phyloP scores from a whole-genome alignment of 2,797 vertebrate genomes.

The Centroberyx gerrardi region DNA sequence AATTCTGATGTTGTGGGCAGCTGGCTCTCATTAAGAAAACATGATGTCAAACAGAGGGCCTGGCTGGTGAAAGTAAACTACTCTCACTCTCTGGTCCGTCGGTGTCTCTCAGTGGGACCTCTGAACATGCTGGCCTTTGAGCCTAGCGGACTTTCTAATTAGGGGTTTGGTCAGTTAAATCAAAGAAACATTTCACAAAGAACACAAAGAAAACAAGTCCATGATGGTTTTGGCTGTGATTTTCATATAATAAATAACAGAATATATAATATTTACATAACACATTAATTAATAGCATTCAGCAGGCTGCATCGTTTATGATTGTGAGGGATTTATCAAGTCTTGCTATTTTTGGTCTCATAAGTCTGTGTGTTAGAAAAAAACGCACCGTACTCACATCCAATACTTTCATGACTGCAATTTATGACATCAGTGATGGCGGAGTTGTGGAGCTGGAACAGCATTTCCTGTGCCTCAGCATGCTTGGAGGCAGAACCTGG shows the following conservation, averaged over 20 bases:
- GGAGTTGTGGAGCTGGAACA: slow-evolving; percentile 11
- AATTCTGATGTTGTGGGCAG: slow-evolving; percentile 78
- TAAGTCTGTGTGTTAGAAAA: too few relatives aligned
- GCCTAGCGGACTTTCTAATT: slow-evolving; percentile 12
- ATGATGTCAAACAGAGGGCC: slow-evolving; percentile 83
- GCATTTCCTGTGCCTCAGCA: slow-evolving; percentile 48
- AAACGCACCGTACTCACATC: slow-evolving; percentile 6
- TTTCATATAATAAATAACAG: neutral
- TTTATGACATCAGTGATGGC: slow-evolving; percentile 46
- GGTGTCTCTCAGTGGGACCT: slow-evolving; percentile 30
- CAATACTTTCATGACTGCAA: slow-evolving; percentile 32
- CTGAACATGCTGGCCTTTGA: neutral
- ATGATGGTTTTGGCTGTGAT: neutral
- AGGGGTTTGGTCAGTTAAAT: neutral
- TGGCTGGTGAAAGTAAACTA: slow-evolving; percentile 67
- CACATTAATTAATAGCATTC: too few relatives aligned
- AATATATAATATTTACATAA: neutral
- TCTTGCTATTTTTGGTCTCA: too few relatives aligned
- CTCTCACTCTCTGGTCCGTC: slow-evolving; percentile 50
- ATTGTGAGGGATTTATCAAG: too few relatives aligned
- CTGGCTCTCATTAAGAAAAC: slow-evolving; percentile 83
- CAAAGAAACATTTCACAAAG: neutral
- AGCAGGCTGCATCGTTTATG: too few relatives aligned
- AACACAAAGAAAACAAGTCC: neutral
- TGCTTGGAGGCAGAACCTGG: slow-evolving; percentile 34